These are phyloP conservation scores for Neocrepidodera transversa DNA, from an alignment of 2,888 invertebrate species.

Conservation along the genomic window DNA sequence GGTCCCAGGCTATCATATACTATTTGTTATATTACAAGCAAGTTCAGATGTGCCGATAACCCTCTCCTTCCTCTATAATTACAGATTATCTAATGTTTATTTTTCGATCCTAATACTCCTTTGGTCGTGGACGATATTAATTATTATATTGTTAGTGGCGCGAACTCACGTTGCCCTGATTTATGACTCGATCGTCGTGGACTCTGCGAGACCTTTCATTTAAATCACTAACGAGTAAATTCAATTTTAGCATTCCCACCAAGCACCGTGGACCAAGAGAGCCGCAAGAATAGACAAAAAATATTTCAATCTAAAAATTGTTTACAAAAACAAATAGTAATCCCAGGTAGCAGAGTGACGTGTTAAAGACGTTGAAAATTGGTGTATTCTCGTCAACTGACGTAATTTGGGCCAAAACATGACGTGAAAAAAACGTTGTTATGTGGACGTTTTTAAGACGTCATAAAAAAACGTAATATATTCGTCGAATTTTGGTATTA, in stretches of 20 bases:
- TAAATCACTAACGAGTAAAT: conserved; percentile 58
- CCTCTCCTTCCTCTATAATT: conserved; percentile 53
- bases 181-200: conserved; percentile 49
- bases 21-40: conserved; percentile 40
- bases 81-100: conserved; percentile 59
- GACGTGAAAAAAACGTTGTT: no score
- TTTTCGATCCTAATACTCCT: conserved; percentile 57
- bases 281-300: neutral
- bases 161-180: conserved; percentile 57
- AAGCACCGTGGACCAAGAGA: neutral
- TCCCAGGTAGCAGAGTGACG: no score
- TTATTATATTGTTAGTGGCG: conserved; percentile 59
- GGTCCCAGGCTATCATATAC: conserved; percentile 39
- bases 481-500: no score
- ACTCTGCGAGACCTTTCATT: conserved; percentile 49
- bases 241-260: conserved; percentile 57
- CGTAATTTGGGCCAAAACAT: no score
- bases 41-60: conserved; percentile 48
- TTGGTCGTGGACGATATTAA: conserved; percentile 56
- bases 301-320: no score
- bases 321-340: no score
- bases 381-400: no score
- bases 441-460: no score
- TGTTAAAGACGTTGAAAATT: no score
- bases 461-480: no score